Evolutionary conservation across 1,140 invertebrate genomes (phyloP).

Genomic region (Cylas formicarius): DNA sequence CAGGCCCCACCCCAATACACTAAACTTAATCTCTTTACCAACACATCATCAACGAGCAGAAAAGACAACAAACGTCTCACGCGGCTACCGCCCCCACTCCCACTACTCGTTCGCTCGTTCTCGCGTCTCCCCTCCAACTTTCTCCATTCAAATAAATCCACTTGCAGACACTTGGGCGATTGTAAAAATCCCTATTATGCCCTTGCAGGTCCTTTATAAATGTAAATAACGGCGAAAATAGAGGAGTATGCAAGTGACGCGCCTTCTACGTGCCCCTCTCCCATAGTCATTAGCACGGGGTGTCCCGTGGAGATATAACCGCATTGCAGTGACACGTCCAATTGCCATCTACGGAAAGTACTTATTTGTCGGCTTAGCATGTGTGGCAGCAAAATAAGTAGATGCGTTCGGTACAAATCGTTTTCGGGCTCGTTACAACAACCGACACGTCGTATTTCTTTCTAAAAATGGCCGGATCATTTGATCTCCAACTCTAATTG

Average conservation of each 20-base stretch:
- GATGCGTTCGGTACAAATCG: no score
- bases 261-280: conserved; percentile 25
- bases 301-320: conserved; percentile 26
- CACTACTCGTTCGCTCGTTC: conserved; percentile 18
- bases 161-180: conserved; percentile 35
- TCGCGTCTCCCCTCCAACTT: conserved; percentile 10
- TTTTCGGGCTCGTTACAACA: no score
- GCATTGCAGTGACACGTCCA: conserved; percentile 30
- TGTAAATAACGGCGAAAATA: conserved; percentile 37
- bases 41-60: conserved; percentile 36
- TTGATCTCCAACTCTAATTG: no score
- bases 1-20: conserved; percentile 23
- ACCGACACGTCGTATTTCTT: no score
- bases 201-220: conserved; percentile 31
- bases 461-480: no score
- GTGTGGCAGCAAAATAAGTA: no score
- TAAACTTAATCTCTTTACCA: conserved; percentile 38
- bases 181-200: conserved; percentile 39
- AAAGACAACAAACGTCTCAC: conserved; percentile 36
- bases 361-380: no score
- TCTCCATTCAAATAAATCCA: conserved; percentile 34
- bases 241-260: conserved; percentile 32
- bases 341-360: conserved; percentile 11
- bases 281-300: conserved; percentile 36
- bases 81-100: conserved; percentile 19